phyloP scores from a whole-genome alignment of 2,113 vertebrate species.

The Hystrix brachyura region DNA sequence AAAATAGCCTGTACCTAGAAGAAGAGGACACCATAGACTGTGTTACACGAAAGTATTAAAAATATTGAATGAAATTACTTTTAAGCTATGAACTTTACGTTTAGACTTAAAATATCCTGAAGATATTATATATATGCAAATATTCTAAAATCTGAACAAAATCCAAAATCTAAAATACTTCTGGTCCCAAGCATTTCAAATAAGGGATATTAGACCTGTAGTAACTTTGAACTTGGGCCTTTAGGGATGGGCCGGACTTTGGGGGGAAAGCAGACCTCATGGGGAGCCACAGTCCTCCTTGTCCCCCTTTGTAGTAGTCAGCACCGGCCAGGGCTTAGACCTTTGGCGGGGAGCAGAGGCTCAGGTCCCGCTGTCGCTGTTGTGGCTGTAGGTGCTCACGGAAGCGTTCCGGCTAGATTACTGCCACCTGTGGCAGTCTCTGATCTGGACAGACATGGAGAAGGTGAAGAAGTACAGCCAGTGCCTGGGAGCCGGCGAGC shows the following conservation, averaged over 20 bases:
- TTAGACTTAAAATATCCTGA: background rate
- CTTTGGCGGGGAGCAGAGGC: background rate
- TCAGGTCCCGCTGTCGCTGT: background rate
- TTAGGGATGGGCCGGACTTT: background rate
- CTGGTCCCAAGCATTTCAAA: background rate
- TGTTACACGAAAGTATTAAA: background rate
- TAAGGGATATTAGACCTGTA: background rate
- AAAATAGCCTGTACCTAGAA: background rate
- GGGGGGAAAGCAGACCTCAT: background rate
- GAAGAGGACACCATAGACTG: background rate
- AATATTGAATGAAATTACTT: background rate
- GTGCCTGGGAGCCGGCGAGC: slow-evolving; percentile 93
- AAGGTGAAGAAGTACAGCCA: slow-evolving; percentile 93
- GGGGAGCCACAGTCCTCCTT: accelerated
- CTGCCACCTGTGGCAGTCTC: slow-evolving; percentile 96
- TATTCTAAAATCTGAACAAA: background rate
- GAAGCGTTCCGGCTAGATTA: slow-evolving; percentile 96
- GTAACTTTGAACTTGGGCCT: background rate
- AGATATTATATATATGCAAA: background rate
- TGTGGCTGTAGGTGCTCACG: slow-evolving; percentile 89
- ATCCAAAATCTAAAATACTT: background rate
- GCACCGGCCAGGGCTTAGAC: background rate
- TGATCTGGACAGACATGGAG: slow-evolving; percentile 94
- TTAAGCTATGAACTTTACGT: background rate
- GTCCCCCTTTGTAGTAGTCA: background rate